Evolutionary conservation across 2,113 vertebrate species (phyloP).

Genomic region (Poicephalus meyeri): DNA sequence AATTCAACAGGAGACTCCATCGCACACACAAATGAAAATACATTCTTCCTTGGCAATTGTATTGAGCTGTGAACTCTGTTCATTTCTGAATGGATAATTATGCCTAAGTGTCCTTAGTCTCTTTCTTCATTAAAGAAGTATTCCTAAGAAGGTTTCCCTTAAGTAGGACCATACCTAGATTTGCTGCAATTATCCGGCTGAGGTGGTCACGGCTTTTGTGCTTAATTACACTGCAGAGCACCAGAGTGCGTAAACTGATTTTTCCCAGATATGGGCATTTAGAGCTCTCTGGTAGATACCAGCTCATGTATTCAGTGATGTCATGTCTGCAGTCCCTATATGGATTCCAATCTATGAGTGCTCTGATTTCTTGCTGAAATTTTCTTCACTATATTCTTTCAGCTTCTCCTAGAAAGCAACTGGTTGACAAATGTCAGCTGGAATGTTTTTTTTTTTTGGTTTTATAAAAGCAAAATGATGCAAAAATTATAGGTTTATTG

Average conservation of each 20-base stretch:
- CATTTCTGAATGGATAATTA: not conserved
- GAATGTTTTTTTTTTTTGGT: not conserved
- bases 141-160: not conserved
- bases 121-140: not conserved
- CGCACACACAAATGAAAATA: not conserved
- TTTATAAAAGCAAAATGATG: not conserved
- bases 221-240: not conserved
- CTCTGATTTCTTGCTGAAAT: not conserved
- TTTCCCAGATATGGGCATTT: not conserved
- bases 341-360: not conserved
- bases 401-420: not conserved
- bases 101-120: not conserved
- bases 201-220: not conserved
- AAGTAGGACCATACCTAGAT: not conserved
- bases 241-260: not conserved
- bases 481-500: not conserved
- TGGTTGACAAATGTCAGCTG: not conserved
- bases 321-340: not conserved
- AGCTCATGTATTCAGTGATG: not conserved
- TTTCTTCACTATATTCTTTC: not conserved
- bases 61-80: not conserved
- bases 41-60: not conserved
- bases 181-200: constrained; percentile 6
- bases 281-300: not conserved
- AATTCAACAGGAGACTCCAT: not conserved